A percentile compares a stretch with the other conserved stretches of the same genome.
Evolutionary conservation across 2,797 vertebrate genomes (phyloP).

Genomic region (Acipenser oxyrinchus): DNA sequence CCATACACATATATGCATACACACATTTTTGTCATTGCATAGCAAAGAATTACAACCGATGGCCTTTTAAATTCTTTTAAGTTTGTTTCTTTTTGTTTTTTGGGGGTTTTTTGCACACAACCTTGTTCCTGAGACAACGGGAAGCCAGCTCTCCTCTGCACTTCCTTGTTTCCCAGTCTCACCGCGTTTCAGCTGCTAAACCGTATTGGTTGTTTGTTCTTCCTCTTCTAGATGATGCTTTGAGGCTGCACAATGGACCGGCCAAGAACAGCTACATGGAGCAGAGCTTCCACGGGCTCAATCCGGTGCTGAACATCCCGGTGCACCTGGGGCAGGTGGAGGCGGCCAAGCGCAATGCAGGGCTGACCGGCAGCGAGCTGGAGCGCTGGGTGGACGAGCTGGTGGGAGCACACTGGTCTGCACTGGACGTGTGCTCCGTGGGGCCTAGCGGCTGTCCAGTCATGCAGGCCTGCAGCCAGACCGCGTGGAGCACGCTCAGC

Average conservation of each 20-base stretch:
- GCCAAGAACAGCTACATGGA: conserved; percentile 92
- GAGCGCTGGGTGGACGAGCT: conserved; percentile 85
- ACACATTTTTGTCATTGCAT: too few species aligned
- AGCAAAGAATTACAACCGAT: too few species aligned
- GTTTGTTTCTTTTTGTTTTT: too few species aligned
- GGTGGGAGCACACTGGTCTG: conserved; percentile 75
- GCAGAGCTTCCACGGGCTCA: conserved; percentile 95
- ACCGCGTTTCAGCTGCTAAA: too few species aligned
- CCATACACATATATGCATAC: too few species aligned
- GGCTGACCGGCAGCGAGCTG: conserved; percentile 61
- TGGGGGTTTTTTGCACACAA: too few species aligned
- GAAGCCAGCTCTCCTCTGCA: too few species aligned
- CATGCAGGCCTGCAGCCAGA: conserved; percentile 85
- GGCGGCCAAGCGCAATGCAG: conserved; percentile 75
- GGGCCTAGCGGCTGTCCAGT: conserved; percentile 76
- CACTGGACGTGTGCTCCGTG: conserved; percentile 73
- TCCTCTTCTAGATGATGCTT: conserved; percentile 69
- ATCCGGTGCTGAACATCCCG: conserved; percentile 86
- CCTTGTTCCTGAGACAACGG: too few species aligned
- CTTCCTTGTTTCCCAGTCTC: too few species aligned
- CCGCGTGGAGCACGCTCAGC: conserved; percentile 89
- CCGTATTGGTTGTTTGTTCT: too few species aligned
- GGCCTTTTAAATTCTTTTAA: too few species aligned
- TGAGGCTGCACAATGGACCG: conserved; percentile 81
- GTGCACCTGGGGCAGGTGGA: conserved; percentile 70